Base-by-base conservation (phyloP, 2,888 invertebrate species). In the Acronicta psi region DNA sequence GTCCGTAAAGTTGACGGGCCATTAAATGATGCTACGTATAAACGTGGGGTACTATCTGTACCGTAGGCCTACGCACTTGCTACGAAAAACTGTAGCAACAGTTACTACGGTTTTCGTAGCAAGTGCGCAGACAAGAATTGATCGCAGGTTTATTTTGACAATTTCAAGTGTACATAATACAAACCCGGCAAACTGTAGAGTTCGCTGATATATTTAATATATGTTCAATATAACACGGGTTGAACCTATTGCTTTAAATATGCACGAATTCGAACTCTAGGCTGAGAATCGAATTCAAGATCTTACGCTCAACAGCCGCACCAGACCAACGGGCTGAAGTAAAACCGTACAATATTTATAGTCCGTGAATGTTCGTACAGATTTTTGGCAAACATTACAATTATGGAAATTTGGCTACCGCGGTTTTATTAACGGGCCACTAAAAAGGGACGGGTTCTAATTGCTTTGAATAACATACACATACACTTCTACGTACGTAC, bases 401-500 rank as follows among this genome's bases (percentile, higher is more conserved):
- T 87, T 83, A 87, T 84, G 81, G 81, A 81, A 80, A 83, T 83
- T 81, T 73, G 77, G 79, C 69, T 77, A 64, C 72, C 65, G 76
- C 67, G 81, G 83, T 82, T 83, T 81, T 78, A 75, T 76, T 80
- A 84, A 84, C 80, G 81, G 82, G 63, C 76, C 77, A 78, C 82
- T 80, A 79, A 81, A 84, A 88, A 86, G 86, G 89, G 86, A 82
- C 81, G 76, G 78, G 70, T 75, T 83, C 80, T 90, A 89, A 91
- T 89, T 88, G 85, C 84, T 85, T 82, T 88, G 83, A 88, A 90
- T 87, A 84, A 89, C 85, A 81, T 83, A 81, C 71, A 73, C 75
- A 73, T 81, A 42, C 52, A 40, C 14, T 34, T 34, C 36, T 49
- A 38, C 11, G 13, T 54, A 45, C 38, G 31, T 60, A 77, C 73